A percentile compares a stretch with the other conserved stretches of the same genome.
Evolutionary conservation across 1,140 invertebrate genomes (phyloP).

Genomic region (Drosophila busckii): DNA sequence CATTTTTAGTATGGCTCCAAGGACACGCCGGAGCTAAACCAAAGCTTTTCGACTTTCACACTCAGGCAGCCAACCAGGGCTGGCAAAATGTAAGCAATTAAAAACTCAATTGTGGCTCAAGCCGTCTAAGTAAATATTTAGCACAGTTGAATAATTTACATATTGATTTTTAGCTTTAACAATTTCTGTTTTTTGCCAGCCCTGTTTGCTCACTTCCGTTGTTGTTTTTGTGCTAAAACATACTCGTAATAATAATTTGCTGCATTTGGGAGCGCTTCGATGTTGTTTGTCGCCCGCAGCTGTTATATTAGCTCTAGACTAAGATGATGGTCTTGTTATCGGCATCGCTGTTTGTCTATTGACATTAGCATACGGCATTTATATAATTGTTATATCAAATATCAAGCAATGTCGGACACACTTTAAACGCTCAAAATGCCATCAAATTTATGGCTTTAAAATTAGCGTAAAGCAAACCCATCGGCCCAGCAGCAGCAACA

Average conservation of each 20-base stretch:
- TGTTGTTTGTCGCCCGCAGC: slow-evolving; percentile 45
- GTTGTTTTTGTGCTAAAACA: slow-evolving; percentile 42
- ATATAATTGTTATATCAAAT: slow-evolving; percentile 74
- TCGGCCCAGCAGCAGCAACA: background rate
- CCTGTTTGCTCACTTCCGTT: slow-evolving; percentile 6
- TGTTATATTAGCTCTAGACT: slow-evolving; percentile 33
- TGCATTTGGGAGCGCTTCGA: slow-evolving; percentile 32
- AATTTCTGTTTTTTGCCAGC: slow-evolving; percentile 11
- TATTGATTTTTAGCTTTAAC: background rate
- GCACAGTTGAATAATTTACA: background rate
- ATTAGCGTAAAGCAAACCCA: slow-evolving; percentile 52
- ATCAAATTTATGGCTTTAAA: slow-evolving; percentile 72
- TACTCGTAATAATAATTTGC: slow-evolving; percentile 50
- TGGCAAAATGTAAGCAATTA: slow-evolving; percentile 2
- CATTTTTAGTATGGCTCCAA: slow-evolving; percentile 65
- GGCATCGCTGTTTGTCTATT: slow-evolving; percentile 44
- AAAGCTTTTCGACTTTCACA: slow-evolving; percentile 26
- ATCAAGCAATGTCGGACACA: slow-evolving; percentile 46
- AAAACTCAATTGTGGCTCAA: slow-evolving; percentile 8
- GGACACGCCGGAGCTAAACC: slow-evolving; percentile 45
- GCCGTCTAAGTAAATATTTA: background rate
- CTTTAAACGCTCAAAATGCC: slow-evolving; percentile 59
- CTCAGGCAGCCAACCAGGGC: too few relatives aligned
- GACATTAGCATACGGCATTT: slow-evolving; percentile 56
- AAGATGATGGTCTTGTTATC: slow-evolving; percentile 34